Evolutionary conservation across 2,797 vertebrate genomes (phyloP), one percentile per base, ranked within the genome.

Genomic region (Graptemys geographica): DNA sequence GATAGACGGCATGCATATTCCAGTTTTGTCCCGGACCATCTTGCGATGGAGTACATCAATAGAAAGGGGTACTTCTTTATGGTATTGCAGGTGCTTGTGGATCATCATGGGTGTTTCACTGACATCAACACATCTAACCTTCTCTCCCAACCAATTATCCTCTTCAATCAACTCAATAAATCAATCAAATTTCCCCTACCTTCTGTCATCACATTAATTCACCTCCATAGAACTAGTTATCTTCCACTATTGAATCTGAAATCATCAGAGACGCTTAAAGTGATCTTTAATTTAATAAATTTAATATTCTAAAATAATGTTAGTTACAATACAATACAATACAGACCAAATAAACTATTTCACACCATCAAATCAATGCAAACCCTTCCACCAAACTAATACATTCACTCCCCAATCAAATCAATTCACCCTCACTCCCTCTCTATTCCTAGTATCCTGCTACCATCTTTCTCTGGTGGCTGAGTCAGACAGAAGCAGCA

Each of bases 341-440:
- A 87, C 91, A 69, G 91, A 95, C 90, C 51, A 93, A 95, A 86
- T 9, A 94, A 95, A 94, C 87, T 78, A 91, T 25, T 86, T 72
- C 16, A 52, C 6, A 6, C 3, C 41, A 81, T 92, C 83, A 87
- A 95, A 81, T 62, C 65, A 92, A 53, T 89, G 92, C 83, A 82
- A 53, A 53, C 0, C 19, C 89, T 93, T 94, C 88, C 81, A 56
- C 52, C 19, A 44, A 79, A 11, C 47, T 74, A 92, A 87, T 65
- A 21, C 89, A 87, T 81, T 96, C 21, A 23, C 12, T 81, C 2
- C 16, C 11, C 27, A 8, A 21, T 72, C 79, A 8, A 37, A 4
- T 15, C 78, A 87, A 1, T 28, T 15, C 65, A 37, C 8, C 21
- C 18, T 72, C 65, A 72, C 9, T 37, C 65, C 19, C n/a, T 2